Conservation (phyloP, 2,888 invertebrate genomes). For the Allolobophora icterica region DNA sequence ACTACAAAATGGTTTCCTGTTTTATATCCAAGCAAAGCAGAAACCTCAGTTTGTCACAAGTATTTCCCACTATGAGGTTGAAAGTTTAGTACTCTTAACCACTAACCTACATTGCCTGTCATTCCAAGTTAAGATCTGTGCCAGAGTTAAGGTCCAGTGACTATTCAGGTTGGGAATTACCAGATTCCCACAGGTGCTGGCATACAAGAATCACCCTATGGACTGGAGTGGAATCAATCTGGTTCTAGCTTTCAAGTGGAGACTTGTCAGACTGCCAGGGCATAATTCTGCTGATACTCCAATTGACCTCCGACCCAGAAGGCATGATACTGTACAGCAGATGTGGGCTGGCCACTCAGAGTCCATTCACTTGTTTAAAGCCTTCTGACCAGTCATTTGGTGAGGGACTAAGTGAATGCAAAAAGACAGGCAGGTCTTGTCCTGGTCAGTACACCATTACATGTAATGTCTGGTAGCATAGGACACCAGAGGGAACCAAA, state of each 20-base stretch:
- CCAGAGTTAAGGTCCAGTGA: background rate
- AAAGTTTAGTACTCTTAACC: background rate
- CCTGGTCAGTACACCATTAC: background rate
- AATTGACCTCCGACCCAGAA: background rate
- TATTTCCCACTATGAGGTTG: background rate
- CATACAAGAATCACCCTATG: background rate
- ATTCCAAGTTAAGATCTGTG: background rate
- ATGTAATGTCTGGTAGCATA: background rate
- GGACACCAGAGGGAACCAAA: background rate
- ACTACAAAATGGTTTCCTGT: background rate
- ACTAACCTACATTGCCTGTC: background rate
- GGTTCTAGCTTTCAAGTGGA: background rate
- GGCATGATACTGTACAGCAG: background rate
- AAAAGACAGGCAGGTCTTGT: background rate
- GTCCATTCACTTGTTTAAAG: background rate
- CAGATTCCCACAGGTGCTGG: background rate
- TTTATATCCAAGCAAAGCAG: background rate
- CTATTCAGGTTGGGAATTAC: background rate
- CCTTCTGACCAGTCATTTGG: too few relatives aligned
- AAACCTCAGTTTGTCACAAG: background rate
- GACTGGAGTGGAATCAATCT: background rate
- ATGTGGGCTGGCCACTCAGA: background rate
- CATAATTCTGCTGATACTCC: background rate
- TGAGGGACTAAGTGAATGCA: background rate
- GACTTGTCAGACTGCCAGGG: slow-evolving; percentile 17